Percentiles rank a stretch among this genome's conserved stretches.
Evolutionary conservation across 2,888 invertebrate species (phyloP).

Genomic region (Drosophila antonietae): DNA sequence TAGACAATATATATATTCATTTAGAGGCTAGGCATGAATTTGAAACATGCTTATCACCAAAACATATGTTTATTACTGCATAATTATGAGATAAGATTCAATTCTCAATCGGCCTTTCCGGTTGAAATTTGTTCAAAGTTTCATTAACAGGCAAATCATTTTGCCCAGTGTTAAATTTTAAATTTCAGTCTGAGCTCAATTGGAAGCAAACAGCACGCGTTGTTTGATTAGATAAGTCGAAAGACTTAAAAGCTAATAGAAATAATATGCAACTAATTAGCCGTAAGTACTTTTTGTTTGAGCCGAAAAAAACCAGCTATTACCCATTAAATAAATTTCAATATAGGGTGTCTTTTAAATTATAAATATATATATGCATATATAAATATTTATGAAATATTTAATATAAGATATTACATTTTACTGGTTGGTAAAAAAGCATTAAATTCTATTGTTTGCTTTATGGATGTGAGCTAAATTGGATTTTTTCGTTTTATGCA

Average conservation of each 20-base stretch:
- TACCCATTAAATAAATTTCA: background rate
- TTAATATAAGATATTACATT: background rate
- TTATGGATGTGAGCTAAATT: background rate
- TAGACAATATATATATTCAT: background rate
- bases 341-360: background rate
- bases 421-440: background rate
- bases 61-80: conserved; percentile 21
- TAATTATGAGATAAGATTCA: conserved; percentile 16
- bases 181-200: conserved; percentile 29
- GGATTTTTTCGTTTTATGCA: background rate
- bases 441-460: too few species aligned
- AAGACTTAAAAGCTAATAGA: conserved; percentile 22
- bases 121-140: conserved; percentile 11
- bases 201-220: conserved; percentile 20
- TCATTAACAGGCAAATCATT: conserved; percentile 6
- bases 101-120: conserved; percentile 9
- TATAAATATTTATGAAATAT: background rate
- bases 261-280: conserved; percentile 19
- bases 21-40: background rate
- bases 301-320: conserved; percentile 22
- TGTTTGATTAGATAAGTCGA: conserved; percentile 45
- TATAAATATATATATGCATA: background rate
- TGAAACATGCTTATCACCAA: conserved; percentile 21
- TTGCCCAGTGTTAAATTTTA: conserved; percentile 20
- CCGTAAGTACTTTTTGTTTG: conserved; percentile 25